phyloP scores from a whole-genome alignment of 2,113 vertebrate species.

The Lophochroa leadbeateri region DNA sequence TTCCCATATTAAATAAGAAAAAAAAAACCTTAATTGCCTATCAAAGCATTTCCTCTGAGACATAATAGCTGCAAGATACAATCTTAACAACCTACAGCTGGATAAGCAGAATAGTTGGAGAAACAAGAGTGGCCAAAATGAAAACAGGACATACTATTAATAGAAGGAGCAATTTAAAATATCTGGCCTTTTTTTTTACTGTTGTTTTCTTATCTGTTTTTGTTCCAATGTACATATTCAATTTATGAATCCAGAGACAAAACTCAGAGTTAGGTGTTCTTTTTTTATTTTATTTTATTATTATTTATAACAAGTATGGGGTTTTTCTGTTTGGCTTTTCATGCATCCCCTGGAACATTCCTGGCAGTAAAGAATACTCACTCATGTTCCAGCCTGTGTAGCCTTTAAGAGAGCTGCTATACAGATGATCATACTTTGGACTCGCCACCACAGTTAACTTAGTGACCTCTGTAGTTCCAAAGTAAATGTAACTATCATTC shows the following conservation, averaged over 20 bases:
- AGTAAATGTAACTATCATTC: neutral
- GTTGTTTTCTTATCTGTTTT: neutral
- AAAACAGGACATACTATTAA: conserved; percentile 35
- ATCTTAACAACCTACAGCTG: conserved; percentile 36
- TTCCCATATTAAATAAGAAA: neutral
- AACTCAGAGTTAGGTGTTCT: neutral
- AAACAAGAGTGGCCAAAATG: neutral
- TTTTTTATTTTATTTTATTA: neutral
- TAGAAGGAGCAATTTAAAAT: neutral
- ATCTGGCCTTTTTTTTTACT: neutral
- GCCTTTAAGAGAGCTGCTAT: neutral
- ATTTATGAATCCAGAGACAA: neutral
- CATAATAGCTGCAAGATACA: conserved; percentile 14
- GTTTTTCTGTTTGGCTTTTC: neutral
- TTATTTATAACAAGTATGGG: neutral
- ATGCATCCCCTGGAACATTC: neutral
- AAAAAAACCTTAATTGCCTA: neutral
- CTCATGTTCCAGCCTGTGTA: neutral
- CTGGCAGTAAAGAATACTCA: neutral
- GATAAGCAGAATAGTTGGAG: conserved; percentile 25
- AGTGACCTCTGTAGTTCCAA: neutral
- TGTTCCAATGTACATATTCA: neutral
- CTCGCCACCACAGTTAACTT: neutral
- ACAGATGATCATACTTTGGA: neutral
- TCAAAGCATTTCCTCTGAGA: conserved; percentile 14